Evolutionary conservation across 2,113 vertebrate species (phyloP).

Genomic region (Casuarius casuarius): DNA sequence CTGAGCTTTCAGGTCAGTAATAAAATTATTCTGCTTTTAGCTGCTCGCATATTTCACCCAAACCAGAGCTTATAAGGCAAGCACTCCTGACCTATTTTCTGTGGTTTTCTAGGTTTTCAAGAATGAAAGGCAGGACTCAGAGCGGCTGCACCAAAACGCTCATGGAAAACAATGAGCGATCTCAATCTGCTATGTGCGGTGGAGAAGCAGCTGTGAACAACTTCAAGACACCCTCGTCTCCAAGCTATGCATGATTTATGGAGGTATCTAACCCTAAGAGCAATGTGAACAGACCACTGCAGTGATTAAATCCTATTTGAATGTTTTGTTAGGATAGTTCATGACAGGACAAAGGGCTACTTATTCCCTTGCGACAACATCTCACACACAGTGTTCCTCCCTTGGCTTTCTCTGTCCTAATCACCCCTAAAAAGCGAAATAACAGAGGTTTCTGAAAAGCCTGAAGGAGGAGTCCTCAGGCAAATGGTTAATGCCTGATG

Average conservation of each 20-base stretch:
- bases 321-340: constrained; percentile 66
- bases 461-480: constrained; percentile 51
- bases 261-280: constrained; percentile 61
- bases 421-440: constrained; percentile 65
- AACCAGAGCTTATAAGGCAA: constrained; percentile 6
- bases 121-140: background rate
- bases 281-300: constrained; percentile 30
- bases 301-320: constrained; percentile 68
- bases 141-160: constrained; percentile 15
- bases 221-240: constrained; percentile 27
- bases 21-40: constrained; percentile 42
- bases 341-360: constrained; percentile 69
- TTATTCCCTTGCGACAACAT: constrained; percentile 32
- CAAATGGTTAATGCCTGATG: constrained; percentile 40
- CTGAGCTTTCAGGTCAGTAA: background rate
- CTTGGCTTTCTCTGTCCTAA: constrained; percentile 46
- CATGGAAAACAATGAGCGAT: constrained; percentile 35
- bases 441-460: constrained; percentile 43
- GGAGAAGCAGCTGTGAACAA: constrained; percentile 52
- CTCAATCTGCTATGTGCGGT: background rate
- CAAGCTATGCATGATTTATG: constrained; percentile 71
- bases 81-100: constrained; percentile 10
- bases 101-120: constrained; percentile 42
- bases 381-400: constrained; percentile 16
- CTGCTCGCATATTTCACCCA: background rate